Evolutionary conservation across 2,888 invertebrate species (phyloP).

Genomic region (Amiota communis): DNA sequence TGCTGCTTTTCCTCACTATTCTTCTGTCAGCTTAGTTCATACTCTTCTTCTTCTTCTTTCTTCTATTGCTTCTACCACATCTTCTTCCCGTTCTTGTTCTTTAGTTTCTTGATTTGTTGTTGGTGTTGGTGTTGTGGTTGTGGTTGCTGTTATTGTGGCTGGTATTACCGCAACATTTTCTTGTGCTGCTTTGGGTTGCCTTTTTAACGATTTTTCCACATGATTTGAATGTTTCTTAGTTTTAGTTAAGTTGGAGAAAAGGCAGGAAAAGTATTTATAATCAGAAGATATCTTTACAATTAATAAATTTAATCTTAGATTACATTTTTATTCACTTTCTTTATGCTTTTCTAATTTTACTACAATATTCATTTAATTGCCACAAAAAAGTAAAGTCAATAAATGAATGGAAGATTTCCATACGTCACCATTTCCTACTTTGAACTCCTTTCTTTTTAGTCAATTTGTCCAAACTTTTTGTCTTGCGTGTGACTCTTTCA

Average conservation of each 20-base stretch:
- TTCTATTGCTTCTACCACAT: neutral
- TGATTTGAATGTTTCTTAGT: neutral
- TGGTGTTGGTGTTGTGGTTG: conserved; percentile 33
- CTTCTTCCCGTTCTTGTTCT: neutral
- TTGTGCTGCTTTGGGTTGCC: conserved; percentile 36
- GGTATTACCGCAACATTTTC: conserved; percentile 53
- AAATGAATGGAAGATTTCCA: too few species aligned
- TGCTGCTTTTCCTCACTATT: conserved; percentile 24
- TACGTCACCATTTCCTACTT: too few species aligned
- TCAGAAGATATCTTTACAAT: too few species aligned
- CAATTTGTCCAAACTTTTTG: too few species aligned
- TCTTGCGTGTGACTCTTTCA: too few species aligned
- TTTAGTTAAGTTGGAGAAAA: too few species aligned
- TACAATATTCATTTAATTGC: neutral
- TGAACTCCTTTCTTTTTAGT: too few species aligned
- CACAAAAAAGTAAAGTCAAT: too few species aligned
- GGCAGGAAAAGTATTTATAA: neutral
- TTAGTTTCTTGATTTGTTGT: neutral
- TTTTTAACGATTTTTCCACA: conserved; percentile 65
- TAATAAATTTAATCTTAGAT: too few species aligned
- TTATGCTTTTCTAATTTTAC: neutral
- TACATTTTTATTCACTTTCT: neutral
- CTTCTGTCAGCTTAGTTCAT: neutral
- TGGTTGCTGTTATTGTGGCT: conserved; percentile 9
- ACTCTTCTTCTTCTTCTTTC: neutral